Base-by-base conservation (phyloP, 2,797 vertebrate genomes). In the Steatocranus sp. region DNA sequence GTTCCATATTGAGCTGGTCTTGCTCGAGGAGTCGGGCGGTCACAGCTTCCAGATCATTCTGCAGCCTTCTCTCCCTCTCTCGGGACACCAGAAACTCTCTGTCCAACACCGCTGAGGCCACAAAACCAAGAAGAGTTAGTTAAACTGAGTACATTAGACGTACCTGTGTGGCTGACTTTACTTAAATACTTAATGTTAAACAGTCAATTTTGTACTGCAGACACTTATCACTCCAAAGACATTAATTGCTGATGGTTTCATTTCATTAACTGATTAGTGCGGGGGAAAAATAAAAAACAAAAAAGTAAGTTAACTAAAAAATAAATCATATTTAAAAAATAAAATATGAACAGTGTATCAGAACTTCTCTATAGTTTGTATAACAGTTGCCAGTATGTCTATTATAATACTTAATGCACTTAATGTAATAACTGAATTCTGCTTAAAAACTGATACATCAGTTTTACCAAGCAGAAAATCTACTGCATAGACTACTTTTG, bases 41-140 rank as follows among this genome's bases (percentile, higher is more conserved):
- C 78, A 83, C 78, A 2, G 50, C 79, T 14, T 95, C 94, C 88
- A 96, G 86, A 1, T 96, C 92, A n/a, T 80, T 92, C 81, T 94
- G 94, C 81, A 96, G 88, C 84, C 73, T 91, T 86, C 89, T 87
- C 83, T 94, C 94, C 23, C 85, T 80, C 58, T 96, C 94, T 43
- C 85, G 84, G 82, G 92, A 93, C 87, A 95, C 9, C 90, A 96
- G 78, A 17, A 89, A 87, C 54, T 96, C 95, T 53, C 91, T 89
- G 83, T 96, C 95, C 3, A 95, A 84, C 76, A 79, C 63, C 3
- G 88, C 96, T 96, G 89, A 50, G 89, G 74, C 36, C 76, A 18
- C 23, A 30, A 18, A 78, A 4, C 17, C 23, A 43, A 11, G 66
- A 10, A 27, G 8, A 48, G n/a, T 68, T 68, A 23, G 20, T 0